These are phyloP conservation scores for Eueides isabella DNA, from an alignment of 1,140 invertebrate species.

Conservation along the genomic window DNA sequence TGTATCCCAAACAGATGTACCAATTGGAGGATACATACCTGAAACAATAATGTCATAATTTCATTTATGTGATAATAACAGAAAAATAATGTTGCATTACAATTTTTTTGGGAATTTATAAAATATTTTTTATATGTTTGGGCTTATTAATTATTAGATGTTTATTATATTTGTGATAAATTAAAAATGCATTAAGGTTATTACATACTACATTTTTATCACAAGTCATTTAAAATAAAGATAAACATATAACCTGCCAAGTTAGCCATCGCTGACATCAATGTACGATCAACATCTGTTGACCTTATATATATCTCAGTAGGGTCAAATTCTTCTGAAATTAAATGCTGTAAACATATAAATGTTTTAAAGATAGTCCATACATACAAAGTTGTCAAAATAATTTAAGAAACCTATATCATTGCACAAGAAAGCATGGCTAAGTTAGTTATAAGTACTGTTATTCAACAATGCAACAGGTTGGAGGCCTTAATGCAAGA, in stretches of 20 bases:
- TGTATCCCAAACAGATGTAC: constrained; percentile 86
- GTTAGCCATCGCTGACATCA: constrained; percentile 94
- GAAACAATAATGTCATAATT: constrained; percentile 10
- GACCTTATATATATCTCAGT: constrained; percentile 87
- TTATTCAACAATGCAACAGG: no score
- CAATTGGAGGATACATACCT: constrained; percentile 86
- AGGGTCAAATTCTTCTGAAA: constrained; percentile 82
- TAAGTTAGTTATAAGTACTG: no score
- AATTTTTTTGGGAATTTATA: no score
- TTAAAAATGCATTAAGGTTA: neutral
- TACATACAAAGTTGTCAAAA: no score
- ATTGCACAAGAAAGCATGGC: neutral
- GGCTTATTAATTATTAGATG: no score
- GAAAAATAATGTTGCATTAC: neutral
- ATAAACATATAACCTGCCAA: constrained; percentile 83
- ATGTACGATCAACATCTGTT: constrained; percentile 93
- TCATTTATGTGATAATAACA: neutral
- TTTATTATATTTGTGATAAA: neutral
- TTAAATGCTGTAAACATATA: constrained; percentile 56
- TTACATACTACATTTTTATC: neutral
- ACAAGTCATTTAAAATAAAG: neutral
- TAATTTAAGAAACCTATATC: neutral
- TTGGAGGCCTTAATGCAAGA: no score
- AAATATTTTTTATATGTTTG: no score
- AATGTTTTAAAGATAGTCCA: neutral